Conservation (phyloP, 1,140 invertebrate genomes). For the Heliconius hermathena region DNA sequence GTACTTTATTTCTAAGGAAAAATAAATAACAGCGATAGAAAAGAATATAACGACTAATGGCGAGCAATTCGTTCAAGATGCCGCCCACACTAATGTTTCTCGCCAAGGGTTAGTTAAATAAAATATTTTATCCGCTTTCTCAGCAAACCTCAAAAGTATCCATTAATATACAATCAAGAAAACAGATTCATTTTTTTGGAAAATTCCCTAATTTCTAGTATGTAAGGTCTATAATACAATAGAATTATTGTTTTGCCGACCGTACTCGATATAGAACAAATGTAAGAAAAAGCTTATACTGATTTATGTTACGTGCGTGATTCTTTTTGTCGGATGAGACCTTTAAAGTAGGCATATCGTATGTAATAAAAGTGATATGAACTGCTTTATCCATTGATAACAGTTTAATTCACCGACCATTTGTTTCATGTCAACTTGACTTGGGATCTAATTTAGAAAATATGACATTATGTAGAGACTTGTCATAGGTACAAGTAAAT, state of each 20-base stretch:
- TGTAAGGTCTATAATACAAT: constrained; percentile 22
- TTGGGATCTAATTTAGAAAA: neutral
- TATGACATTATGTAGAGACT: neutral
- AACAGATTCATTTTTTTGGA: neutral
- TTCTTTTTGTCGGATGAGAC: constrained; percentile 23
- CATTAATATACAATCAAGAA: constrained; percentile 36
- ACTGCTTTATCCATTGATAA: constrained; percentile 16
- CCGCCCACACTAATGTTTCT: constrained; percentile 38
- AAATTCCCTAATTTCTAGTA: neutral
- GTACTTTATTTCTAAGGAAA: constrained; percentile 17
- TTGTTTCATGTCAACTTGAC: neutral
- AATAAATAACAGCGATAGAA: constrained; percentile 26
- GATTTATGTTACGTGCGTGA: constrained; percentile 38
- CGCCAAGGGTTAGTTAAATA: constrained; percentile 43
- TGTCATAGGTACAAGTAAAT: too few relatives aligned
- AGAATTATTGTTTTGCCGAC: constrained; percentile 12
- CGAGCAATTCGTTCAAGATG: constrained; percentile 44
- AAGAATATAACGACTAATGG: constrained; percentile 24
- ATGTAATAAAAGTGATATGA: constrained; percentile 8
- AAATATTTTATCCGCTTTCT: constrained; percentile 40
- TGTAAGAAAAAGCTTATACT: constrained; percentile 32
- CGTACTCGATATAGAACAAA: constrained; percentile 35
- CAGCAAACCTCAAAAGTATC: constrained; percentile 42
- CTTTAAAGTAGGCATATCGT: constrained; percentile 14
- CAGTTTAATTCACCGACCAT: neutral